Evolutionary conservation across 2,113 vertebrate species (phyloP).

Genomic region (Suncus etruscus): DNA sequence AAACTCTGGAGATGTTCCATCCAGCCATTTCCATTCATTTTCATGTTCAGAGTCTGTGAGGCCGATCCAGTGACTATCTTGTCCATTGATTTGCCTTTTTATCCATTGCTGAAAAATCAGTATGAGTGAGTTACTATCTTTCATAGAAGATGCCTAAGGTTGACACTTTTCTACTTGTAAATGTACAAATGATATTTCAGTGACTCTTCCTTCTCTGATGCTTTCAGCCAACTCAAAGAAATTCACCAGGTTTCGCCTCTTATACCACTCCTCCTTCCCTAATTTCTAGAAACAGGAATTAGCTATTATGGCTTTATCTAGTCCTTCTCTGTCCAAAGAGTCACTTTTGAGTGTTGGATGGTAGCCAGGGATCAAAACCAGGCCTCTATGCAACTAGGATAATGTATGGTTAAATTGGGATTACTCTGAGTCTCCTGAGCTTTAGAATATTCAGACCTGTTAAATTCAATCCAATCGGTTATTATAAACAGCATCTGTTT

Average conservation of each 20-base stretch:
- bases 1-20: conserved; percentile 91
- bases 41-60: conserved; percentile 92
- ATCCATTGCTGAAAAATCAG: conserved; percentile 92
- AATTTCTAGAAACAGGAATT: neutral
- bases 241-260: neutral
- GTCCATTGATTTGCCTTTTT: conserved; percentile 89
- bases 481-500: neutral
- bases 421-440: neutral
- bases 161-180: neutral
- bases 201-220: neutral
- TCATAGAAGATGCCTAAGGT: neutral
- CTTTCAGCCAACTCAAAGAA: neutral
- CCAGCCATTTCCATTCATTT: conserved; percentile 94
- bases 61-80: conserved; percentile 96
- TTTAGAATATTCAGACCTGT: neutral
- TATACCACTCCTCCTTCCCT: neutral
- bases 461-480: neutral
- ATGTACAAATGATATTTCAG: neutral
- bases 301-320: accelerated
- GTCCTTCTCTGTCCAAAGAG: neutral
- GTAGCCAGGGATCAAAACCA: too few relatives aligned
- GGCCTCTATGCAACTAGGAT: neutral
- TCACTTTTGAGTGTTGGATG: too few relatives aligned
- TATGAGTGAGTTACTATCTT: neutral
- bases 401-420: neutral